Base-by-base conservation (phyloP, 1,140 invertebrate genomes). In the Schmidtea mediterranea region DNA sequence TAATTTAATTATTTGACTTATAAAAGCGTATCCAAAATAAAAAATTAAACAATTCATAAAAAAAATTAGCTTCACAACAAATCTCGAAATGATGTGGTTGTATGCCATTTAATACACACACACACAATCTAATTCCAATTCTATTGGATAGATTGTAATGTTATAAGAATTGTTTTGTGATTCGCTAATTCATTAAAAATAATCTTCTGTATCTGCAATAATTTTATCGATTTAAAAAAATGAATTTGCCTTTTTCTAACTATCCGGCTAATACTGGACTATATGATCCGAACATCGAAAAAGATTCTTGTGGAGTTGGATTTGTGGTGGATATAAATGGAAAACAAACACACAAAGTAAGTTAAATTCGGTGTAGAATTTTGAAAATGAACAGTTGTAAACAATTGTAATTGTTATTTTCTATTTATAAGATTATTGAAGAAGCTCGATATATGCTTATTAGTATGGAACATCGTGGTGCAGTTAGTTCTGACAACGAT, bases 261-360 rank as follows among this genome's bases (percentile, higher is more conserved):
- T 66, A 64, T 50, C 71, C 71, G 9, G 58, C 59, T 39, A 66
- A 69, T 55, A 73, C 79, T 71, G 84, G 83, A 63, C 75, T 97
- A 53, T 97, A 95, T 69, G 80, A 90, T 69, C 86, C 87, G 40
- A 72, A 73, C 54, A 75, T 78, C 58, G 89, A 95, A 69, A 79
- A 78, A 59, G 89, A 92, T 62, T 83, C 87, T 52, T 97, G 90
- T 60, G 90, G 90, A 52, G 90, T 97, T 58, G 90, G 90, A 53
- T 97, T 92, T 69, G 84, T 97, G 55, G 87, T 90, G 56, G 80
- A 81, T 62, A 94, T 97, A 64, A 82, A 97, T 73, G 89, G 89
- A 53, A 74, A 75, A 58, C 72, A 76, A 52, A 80, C 80, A 50
- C 79, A 92, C 69, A 83, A 90, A 75, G 83, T 87, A 65, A 70